Evolutionary conservation across 2,888 invertebrate genomes (phyloP), one percentile per base, ranked within the genome.

Genomic region (Scaptomyza caliginosa): DNA sequence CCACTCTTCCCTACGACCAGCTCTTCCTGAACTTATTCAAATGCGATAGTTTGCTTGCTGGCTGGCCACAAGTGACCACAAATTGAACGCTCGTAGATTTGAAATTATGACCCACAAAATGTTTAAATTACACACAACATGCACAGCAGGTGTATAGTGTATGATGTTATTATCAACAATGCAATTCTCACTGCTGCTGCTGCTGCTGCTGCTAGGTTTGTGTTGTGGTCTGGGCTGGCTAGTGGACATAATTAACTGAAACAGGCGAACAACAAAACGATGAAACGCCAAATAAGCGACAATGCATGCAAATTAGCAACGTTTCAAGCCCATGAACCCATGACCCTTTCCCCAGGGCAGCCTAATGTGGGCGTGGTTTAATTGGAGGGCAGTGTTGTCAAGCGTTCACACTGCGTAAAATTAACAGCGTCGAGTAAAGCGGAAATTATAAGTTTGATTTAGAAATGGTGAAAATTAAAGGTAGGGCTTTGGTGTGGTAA

Each of bases 281-380:
- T 11, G 34, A 26, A 50, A 54, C 57, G 26, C 36, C 57, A 55
- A 67, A 62, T 64, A 66, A 64, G 67, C 76, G 71, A 68, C 85
- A 83, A 78, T 68, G 67, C 79, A 81, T 81, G 87, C 87, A 78
- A 86, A 83, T 83, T 86, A 74, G 74, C 64, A 55, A 58, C 63
- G 32, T 52, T 45, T 67, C 36, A 59, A 75, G 59, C 68, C 79
- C 38, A 40, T 69, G 23, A 56, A 24, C 40, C 23, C 57, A 50
- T 69, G 45, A 66, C 48, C 67, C 62, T 16, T 21, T 30, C 36
- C n/a, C 21, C 23, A 30, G 17, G 23, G 19, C 19, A 32, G n/a
- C 8, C 2, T 32, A 13, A 13, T n/a, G n/a, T 30, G 10, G 19
- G 21, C 34, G 6, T 3, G 11, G 4, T 17, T 17, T n/a, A 16